Base-by-base conservation (phyloP, 2,888 invertebrate genomes). In the Theodoxus fluviatilis region DNA sequence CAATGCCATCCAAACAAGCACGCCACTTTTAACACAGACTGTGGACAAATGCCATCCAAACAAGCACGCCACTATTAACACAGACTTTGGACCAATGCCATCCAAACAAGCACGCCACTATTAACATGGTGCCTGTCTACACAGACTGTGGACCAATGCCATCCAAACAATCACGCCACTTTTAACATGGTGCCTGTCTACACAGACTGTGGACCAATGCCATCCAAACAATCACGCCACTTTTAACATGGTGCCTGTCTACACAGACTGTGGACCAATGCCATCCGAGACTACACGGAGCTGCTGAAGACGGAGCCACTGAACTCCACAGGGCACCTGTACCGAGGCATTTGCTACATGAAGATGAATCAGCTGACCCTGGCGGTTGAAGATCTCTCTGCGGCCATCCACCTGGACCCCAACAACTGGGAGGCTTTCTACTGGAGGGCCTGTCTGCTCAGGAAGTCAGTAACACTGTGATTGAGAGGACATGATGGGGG, bases 381-480 rank as follows among this genome's bases (percentile, higher is more conserved):
- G 25, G 84, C 87, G 0, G 79, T 87, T n/a, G 78, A 83, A 70
- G 87, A 87, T 70, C 75, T 87, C 61, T 85, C 85, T 37, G 83
- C 83, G n/a, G 83, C 85, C 18, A 83, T 87, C 64, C 87, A 87
- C 74, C 79, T 86, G 15, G 81, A 87, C 74, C 87, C 87, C 18
- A 76, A 79, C 57, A 81, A 81, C 75, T 83, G 84, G 80, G 71
- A 81, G 72, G 86, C 87, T 3, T 85, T 84, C 76, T 87, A 84
- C 73, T 80, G 85, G 68, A 76, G 87, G 22, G 87, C 81, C 25
- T 86, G 85, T 75, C 79, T 87, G 52, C 80, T 87, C 3, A 78
- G 86, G 73, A 86, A 82, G 85, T 85, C 73, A 74, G 81, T 73
- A n/a, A n/a, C n/a, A n/a, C n/a, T n/a, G n/a, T n/a, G n/a, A n/a